A percentile compares a stretch with the other conserved stretches of the same genome.
These are phyloP conservation scores for Neolamprologus ventralis DNA, from an alignment of 2,113 vertebrate genomes.

Conservation along the genomic window DNA sequence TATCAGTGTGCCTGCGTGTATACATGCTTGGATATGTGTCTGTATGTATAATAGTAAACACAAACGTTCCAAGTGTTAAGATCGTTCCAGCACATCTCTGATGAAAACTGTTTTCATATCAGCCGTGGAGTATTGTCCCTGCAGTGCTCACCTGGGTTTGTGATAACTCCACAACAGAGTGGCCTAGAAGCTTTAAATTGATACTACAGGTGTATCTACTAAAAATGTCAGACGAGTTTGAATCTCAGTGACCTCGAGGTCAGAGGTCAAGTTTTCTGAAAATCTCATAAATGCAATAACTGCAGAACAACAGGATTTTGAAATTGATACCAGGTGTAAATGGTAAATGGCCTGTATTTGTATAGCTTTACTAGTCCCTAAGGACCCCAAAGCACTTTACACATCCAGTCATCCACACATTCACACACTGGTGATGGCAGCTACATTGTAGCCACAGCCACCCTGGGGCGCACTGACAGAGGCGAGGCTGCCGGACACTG, in stretches of 20 bases:
- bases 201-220: neutral
- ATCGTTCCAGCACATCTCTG: neutral
- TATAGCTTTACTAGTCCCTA: neutral
- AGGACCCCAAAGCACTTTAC: accelerated
- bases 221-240: neutral
- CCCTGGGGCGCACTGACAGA: neutral
- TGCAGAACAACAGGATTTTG: neutral
- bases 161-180: neutral
- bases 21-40: neutral
- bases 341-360: accelerated
- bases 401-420: accelerated
- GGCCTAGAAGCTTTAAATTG: neutral
- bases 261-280: neutral
- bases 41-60: neutral
- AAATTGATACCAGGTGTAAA: neutral
- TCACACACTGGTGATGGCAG: neutral
- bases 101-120: neutral
- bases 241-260: neutral
- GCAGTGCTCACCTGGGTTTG: neutral
- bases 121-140: neutral
- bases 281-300: neutral
- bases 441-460: neutral
- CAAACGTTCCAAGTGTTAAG: neutral
- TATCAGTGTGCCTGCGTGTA: neutral
- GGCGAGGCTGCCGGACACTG: neutral